Evolutionary conservation across 2,797 vertebrate genomes (phyloP).

Genomic region (Enteromius trimaculatus): DNA sequence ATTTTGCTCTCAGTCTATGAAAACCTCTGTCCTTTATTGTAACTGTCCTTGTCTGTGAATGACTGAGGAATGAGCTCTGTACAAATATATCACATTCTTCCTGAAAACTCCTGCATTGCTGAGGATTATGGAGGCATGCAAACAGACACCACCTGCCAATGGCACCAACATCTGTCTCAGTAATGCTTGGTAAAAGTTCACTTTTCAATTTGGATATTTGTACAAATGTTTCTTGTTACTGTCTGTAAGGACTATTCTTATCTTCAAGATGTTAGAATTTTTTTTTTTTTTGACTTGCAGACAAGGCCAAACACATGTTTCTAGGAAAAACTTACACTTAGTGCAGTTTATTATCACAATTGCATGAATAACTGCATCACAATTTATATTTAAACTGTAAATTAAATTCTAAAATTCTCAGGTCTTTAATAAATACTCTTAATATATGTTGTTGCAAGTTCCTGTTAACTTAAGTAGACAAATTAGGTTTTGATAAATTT

Average conservation of each 20-base stretch:
- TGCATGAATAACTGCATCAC: not conserved
- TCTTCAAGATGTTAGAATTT: not conserved
- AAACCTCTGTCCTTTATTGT: constrained; percentile 23
- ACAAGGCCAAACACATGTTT: not conserved
- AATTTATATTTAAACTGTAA: not conserved
- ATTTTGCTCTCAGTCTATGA: constrained; percentile 8
- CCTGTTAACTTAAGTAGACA: not conserved
- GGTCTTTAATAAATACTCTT: not conserved
- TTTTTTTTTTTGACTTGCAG: not conserved
- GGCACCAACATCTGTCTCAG: constrained; percentile 23
- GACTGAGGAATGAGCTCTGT: constrained; percentile 43
- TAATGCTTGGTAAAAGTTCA: not conserved
- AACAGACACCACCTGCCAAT: constrained; percentile 43
- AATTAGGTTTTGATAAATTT: not conserved
- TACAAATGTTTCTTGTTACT: not conserved
- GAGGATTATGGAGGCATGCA: constrained; percentile 31
- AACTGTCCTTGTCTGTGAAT: constrained; percentile 44
- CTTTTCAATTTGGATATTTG: not conserved
- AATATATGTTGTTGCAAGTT: not conserved
- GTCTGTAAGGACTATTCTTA: not conserved
- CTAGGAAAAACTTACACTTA: not conserved
- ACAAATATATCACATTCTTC: constrained; percentile 51
- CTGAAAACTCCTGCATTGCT: constrained; percentile 47
- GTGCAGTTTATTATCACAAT: not conserved
- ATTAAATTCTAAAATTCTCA: not conserved